Base-by-base conservation (phyloP, 2,797 vertebrate genomes). In the Bradypodion pumilum region DNA sequence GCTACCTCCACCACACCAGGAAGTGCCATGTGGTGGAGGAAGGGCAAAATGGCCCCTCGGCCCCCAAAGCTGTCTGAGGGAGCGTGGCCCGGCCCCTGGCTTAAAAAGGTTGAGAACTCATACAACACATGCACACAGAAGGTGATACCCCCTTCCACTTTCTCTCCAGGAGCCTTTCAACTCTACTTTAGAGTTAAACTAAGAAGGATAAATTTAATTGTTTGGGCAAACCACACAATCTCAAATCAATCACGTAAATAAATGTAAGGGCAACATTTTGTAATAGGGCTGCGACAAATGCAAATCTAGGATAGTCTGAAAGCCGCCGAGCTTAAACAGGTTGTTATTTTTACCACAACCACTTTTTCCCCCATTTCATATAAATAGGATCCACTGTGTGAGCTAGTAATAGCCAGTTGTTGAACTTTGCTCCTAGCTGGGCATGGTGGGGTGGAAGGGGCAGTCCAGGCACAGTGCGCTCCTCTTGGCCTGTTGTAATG, bases 171-270 rank as follows among this genome's bases (percentile, higher is more conserved):
- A n/a, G n/a, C n/a, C n/a, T n/a, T 93, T 92, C n/a, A n/a, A n/a
- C n/a, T n/a, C n/a, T n/a, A n/a, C n/a, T 82, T 88, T 89, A 89
- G 87, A 89, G 92, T 93, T 94, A 93, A 93, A 85, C 89, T 91
- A 85, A 92, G 92, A 19, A 91, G 89, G 93, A 89, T 94, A 94
- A 94, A 94, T 93, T 90, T 84, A 40, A 90, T 89, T 52, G 91
- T 85, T 89, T 89, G 91, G 91, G 92, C 88, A 86, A 91, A 91
- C 92, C 84, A 91, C 92, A 78, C 93, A 91, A 86, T 89, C 86
- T 85, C 86, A 92, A 78, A 72, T 1, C 89, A 91, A 94, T 89
- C 89, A 91, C 90, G 87, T 85, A 92, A 90, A 93, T 85, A 92
- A 90, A 93, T 92, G 91, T 92, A 94, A 7, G 73, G 86, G 89